phyloP scores from a whole-genome alignment of 2,113 vertebrate genomes.

The Pseudorectes ferrugineus region DNA sequence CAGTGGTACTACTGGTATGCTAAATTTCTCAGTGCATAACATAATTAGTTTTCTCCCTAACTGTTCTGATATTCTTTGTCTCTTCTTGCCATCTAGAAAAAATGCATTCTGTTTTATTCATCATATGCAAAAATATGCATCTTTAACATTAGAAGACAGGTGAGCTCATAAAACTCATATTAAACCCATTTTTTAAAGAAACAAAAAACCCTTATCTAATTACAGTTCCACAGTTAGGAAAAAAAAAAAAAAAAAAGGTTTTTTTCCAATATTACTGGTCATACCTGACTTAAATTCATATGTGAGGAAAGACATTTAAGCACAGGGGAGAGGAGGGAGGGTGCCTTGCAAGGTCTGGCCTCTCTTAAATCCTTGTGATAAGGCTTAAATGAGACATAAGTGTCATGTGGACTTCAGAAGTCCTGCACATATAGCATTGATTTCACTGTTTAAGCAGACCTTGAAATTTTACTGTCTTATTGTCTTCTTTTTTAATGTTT shows the following conservation, averaged over 20 bases:
- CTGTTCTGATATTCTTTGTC: not conserved
- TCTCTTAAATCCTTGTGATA: not conserved
- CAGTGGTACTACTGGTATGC: not conserved
- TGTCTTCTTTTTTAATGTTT: not conserved
- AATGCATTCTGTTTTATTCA: not conserved
- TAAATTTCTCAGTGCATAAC: slow-evolving; percentile 9
- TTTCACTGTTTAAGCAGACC: not conserved
- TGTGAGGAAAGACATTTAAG: not conserved
- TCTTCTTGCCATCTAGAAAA: not conserved
- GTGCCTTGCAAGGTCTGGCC: not conserved
- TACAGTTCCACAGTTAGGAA: not conserved
- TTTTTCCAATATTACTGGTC: not conserved
- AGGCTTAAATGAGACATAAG: not conserved
- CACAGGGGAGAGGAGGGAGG: accelerated
- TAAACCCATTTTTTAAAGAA: not conserved
- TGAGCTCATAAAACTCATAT: not conserved
- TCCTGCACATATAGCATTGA: not conserved
- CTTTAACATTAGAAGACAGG: not conserved
- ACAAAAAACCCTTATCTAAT: accelerated
- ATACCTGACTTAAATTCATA: not conserved
- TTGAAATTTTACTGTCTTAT: not conserved
- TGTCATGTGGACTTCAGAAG: not conserved
- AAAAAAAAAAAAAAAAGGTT: not conserved
- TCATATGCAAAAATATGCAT: not conserved
- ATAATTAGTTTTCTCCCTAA: slow-evolving; percentile 1